A percentile compares a stretch with the other conserved stretches of the same genome.
These are phyloP conservation scores for Sclerurus mexicanus DNA, from an alignment of 2,113 vertebrate genomes.

Conservation along the genomic window DNA sequence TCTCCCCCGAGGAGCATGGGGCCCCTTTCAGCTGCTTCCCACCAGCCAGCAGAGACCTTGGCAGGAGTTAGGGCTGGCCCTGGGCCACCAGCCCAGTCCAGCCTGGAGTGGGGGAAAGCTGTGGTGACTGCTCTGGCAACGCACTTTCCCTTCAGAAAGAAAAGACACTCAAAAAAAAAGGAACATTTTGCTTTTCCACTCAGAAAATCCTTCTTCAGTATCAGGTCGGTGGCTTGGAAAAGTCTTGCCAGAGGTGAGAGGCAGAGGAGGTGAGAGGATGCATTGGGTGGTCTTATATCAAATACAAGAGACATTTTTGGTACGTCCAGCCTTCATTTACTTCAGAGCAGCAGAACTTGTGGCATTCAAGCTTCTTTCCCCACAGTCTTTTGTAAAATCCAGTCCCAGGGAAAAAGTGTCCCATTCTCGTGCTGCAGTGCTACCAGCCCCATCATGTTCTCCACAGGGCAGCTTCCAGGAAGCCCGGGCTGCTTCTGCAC, in stretches of 20 bases:
- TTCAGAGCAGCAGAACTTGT: neutral
- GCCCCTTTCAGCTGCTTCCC: neutral
- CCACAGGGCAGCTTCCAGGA: neutral
- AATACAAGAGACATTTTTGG: neutral
- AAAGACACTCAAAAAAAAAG: neutral
- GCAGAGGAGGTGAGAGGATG: neutral
- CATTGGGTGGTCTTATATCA: fast-evolving
- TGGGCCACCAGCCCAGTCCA: neutral
- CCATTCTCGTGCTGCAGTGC: neutral
- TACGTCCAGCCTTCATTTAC: neutral
- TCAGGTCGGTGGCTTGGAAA: neutral
- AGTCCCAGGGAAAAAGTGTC: neutral
- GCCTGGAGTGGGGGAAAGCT: neutral
- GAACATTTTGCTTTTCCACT: neutral
- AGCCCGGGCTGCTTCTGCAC: neutral
- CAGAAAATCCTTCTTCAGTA: neutral
- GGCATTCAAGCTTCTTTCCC: neutral
- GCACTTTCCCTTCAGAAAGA: neutral
- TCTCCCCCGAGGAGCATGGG: neutral
- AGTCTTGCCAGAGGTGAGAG: neutral
- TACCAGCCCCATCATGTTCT: neutral
- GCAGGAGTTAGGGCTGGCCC: neutral
- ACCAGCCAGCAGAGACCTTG: neutral
- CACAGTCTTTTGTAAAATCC: neutral
- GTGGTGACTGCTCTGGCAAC: neutral